A percentile compares a stretch with the other conserved stretches of the same genome.
Evolutionary conservation across 2,888 invertebrate species (phyloP).

Genomic region (Tiliacea aurago): DNA sequence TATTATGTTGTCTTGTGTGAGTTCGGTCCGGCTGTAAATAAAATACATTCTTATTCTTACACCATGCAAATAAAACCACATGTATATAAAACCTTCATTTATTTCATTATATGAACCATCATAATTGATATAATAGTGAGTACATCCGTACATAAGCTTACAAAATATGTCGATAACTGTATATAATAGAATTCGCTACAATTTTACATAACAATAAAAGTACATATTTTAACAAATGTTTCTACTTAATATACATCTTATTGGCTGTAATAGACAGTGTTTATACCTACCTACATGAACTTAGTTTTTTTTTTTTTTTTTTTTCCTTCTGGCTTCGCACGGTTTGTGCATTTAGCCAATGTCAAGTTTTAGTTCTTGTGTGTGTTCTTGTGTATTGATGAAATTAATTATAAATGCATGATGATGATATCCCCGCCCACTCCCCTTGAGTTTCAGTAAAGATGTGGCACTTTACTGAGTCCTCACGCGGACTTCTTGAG

Average conservation of each 20-base stretch:
- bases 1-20: neutral
- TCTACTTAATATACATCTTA: slow-evolving; percentile 36
- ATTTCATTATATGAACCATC: slow-evolving; percentile 49
- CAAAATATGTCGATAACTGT: slow-evolving; percentile 50
- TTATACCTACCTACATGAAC: slow-evolving; percentile 16
- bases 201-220: slow-evolving; percentile 40
- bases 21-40: neutral
- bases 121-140: slow-evolving; percentile 35
- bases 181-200: slow-evolving; percentile 46
- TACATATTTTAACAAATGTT: slow-evolving; percentile 35
- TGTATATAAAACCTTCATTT: slow-evolving; percentile 39
- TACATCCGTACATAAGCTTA: slow-evolving; percentile 56
- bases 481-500: too few species aligned
- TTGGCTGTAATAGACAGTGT: slow-evolving; percentile 20
- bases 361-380: too few species aligned
- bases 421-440: too few species aligned
- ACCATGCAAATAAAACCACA: neutral
- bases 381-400: too few species aligned
- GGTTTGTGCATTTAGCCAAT: too few species aligned
- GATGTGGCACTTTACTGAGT: too few species aligned
- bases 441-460: too few species aligned
- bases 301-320: too few species aligned
- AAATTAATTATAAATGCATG: too few species aligned
- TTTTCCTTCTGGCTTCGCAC: too few species aligned
- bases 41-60: neutral